Percentiles rank a stretch among this genome's conserved stretches.
Evolutionary conservation across 2,888 invertebrate genomes (phyloP).

Genomic region (Hecatera dysodea): DNA sequence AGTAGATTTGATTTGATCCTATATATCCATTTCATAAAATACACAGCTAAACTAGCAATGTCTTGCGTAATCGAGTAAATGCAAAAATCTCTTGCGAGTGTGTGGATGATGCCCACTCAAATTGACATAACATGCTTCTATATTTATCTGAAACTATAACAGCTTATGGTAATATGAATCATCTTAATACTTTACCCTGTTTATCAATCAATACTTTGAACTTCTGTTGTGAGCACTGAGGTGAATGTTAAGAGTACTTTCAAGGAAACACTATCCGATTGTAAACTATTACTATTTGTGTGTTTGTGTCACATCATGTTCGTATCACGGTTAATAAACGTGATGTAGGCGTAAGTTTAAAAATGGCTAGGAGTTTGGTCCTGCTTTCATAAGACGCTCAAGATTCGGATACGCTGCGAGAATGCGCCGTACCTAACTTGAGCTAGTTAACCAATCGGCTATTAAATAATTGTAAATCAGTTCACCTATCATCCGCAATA

Average conservation of each 20-base stretch:
- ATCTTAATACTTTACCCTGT: slow-evolving; percentile 46
- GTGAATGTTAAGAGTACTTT: slow-evolving; percentile 44
- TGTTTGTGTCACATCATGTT: slow-evolving; percentile 16
- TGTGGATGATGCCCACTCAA: slow-evolving; percentile 6
- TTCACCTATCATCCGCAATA: slow-evolving; percentile 28
- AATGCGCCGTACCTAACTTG: neutral
- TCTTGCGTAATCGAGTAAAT: slow-evolving; percentile 48
- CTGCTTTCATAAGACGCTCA: neutral
- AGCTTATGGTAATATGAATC: slow-evolving; percentile 4
- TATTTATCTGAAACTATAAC: slow-evolving; percentile 27
- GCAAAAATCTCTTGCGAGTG: slow-evolving; percentile 18
- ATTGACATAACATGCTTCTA: slow-evolving; percentile 24
- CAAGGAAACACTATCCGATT: slow-evolving; percentile 28
- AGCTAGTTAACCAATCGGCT: neutral
- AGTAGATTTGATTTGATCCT: slow-evolving; percentile 4
- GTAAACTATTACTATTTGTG: slow-evolving; percentile 40
- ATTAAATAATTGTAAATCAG: slow-evolving; percentile 7
- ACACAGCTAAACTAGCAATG: slow-evolving; percentile 19
- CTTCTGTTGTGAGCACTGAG: neutral
- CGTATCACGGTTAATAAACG: slow-evolving; percentile 5
- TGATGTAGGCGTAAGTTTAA: neutral
- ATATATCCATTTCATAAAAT: slow-evolving; percentile 21
- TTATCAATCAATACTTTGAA: slow-evolving; percentile 17
- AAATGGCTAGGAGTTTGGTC: neutral
- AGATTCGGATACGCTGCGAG: neutral